phyloP scores from a whole-genome alignment of 2,888 invertebrate genomes.

The Nesidiocoris tenuis region DNA sequence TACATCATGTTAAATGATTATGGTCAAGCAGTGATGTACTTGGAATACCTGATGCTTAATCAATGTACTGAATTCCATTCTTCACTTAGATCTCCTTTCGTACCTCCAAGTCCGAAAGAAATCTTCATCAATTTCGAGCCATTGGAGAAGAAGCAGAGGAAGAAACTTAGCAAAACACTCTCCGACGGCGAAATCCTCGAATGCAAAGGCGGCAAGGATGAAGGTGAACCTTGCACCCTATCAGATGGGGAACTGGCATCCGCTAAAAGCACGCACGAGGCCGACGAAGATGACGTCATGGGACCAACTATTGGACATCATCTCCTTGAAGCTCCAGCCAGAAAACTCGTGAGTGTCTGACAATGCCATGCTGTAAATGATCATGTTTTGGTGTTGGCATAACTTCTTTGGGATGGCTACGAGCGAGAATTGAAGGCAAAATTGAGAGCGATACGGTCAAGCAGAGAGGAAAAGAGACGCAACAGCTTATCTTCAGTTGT shows the following conservation, averaged over 20 bases:
- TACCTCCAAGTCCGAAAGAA: conserved; percentile 59
- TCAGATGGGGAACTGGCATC: conserved; percentile 55
- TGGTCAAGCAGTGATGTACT: too few relatives aligned
- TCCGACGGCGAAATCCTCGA: conserved; percentile 78
- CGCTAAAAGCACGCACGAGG: conserved; percentile 47
- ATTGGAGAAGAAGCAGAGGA: conserved; percentile 53
- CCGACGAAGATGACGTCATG: conserved; percentile 31
- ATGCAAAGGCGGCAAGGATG: conserved; percentile 57
- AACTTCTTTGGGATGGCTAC: too few relatives aligned
- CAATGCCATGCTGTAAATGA: too few relatives aligned
- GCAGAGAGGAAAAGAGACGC: too few relatives aligned
- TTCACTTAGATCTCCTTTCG: conserved; percentile 49
- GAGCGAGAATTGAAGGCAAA: too few relatives aligned
- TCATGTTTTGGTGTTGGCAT: too few relatives aligned
- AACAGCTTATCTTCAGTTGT: too few relatives aligned
- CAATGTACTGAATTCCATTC: too few relatives aligned
- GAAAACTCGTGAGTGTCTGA: conserved; percentile 30
- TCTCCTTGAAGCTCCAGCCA: not conserved
- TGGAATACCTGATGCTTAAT: too few relatives aligned
- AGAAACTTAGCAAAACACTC: conserved; percentile 68
- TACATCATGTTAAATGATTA: too few relatives aligned
- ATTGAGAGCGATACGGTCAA: too few relatives aligned
- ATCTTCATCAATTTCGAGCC: conserved; percentile 88
- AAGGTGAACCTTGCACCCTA: conserved; percentile 54
- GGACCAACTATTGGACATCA: conserved; percentile 30